A percentile compares a stretch with the other conserved stretches of the same genome.
These are phyloP conservation scores for Temnothorax rugatulus DNA, from an alignment of 2,888 invertebrate genomes.

Conservation along the genomic window DNA sequence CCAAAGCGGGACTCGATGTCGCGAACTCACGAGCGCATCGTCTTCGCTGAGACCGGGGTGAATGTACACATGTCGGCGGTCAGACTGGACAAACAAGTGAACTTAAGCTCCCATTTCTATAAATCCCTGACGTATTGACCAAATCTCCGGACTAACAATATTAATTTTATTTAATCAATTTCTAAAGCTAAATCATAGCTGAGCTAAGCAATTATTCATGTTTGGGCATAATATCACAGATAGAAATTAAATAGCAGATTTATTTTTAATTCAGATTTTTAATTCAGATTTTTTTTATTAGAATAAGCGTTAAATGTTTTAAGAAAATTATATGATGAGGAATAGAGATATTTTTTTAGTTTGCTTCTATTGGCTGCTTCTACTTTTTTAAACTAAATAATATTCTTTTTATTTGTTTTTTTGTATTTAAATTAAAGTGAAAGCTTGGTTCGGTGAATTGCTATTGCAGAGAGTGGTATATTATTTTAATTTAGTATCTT, in stretches of 20 bases:
- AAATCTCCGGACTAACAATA: constrained; percentile 46
- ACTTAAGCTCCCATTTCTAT: constrained; percentile 78
- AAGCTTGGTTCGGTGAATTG: not conserved
- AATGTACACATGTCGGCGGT: constrained; percentile 79
- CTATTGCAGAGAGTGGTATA: not conserved
- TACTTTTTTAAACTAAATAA: not conserved
- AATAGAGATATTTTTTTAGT: not conserved
- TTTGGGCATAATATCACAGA: not conserved
- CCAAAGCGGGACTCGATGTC: constrained; percentile 80
- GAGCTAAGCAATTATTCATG: not conserved
- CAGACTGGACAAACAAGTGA: constrained; percentile 82
- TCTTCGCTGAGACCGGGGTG: constrained; percentile 76
- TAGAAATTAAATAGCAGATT: not conserved
- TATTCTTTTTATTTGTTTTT: not conserved
- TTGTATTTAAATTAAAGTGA: constrained; percentile 5
- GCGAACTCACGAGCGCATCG: constrained; percentile 69
- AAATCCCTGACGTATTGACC: constrained; percentile 45
- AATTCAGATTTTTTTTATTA: not conserved
- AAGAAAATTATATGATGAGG: not conserved
- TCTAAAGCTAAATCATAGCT: not conserved
- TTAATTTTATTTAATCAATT: constrained; percentile 35
- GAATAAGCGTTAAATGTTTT: not conserved
- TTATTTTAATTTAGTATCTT: not conserved
- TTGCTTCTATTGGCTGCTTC: not conserved
- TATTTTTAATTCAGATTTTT: too few species aligned